Evolutionary conservation across 2,113 vertebrate genomes (phyloP).

Genomic region (Cervus canadensis): DNA sequence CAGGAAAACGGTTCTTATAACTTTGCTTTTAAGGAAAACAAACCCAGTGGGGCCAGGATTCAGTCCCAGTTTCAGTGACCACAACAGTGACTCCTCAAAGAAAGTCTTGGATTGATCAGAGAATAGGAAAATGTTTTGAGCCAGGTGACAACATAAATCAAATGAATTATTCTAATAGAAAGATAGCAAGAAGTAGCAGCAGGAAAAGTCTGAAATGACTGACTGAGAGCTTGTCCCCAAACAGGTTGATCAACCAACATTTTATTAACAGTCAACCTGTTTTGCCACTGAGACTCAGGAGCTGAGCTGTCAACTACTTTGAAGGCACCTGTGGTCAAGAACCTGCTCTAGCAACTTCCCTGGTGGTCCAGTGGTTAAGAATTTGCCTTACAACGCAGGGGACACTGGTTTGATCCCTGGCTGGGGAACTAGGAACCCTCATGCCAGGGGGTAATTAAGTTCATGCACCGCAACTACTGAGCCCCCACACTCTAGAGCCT

Average conservation of each 20-base stretch:
- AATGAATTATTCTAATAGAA: neutral
- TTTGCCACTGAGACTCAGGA: neutral
- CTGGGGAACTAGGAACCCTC: neutral
- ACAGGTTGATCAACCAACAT: neutral
- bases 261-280: neutral
- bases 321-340: neutral
- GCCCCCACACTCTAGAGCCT: neutral
- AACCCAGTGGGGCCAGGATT: neutral
- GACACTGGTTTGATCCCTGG: neutral
- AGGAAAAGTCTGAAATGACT: neutral
- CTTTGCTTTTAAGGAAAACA: neutral
- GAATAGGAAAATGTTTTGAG: neutral
- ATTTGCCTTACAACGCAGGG: fast-evolving
- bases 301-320: neutral
- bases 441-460: neutral
- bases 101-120: neutral
- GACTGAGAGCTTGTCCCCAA: neutral
- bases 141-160: neutral
- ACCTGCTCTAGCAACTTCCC: neutral
- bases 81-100: neutral
- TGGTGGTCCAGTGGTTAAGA: neutral
- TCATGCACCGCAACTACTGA: fast-evolving
- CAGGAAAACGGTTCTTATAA: neutral
- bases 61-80: neutral
- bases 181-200: neutral